A percentile compares a stretch with the other conserved stretches of the same genome.
phyloP scores from a whole-genome alignment of 2,113 vertebrate species.

The Calonectris borealis region DNA sequence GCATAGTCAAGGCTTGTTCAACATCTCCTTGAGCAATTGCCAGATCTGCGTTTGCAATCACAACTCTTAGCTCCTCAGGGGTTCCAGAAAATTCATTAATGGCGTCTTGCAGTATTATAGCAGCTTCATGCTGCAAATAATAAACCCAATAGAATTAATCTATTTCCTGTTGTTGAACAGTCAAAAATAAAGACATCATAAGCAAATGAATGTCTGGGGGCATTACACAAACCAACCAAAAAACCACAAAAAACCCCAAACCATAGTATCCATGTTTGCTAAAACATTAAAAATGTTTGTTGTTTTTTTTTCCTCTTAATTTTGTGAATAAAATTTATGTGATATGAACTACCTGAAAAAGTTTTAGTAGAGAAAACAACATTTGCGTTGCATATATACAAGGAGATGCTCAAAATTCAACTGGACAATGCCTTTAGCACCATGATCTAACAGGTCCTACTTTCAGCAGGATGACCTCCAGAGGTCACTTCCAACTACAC shows the following conservation, averaged over 20 bases:
- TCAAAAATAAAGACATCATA: background rate
- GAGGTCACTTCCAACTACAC: background rate
- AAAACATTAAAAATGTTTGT: background rate
- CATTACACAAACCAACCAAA: background rate
- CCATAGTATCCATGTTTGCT: background rate
- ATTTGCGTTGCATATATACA: background rate
- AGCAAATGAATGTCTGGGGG: background rate
- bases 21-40: conserved; percentile 87
- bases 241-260: rapidly evolving
- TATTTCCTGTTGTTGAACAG: background rate
- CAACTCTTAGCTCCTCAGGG: conserved; percentile 88
- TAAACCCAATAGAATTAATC: background rate
- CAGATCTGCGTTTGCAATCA: conserved; percentile 91
- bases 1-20: conserved; percentile 89
- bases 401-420: background rate
- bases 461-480: background rate
- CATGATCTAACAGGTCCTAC: background rate
- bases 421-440: background rate
- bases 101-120: conserved; percentile 94
- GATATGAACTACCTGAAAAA: background rate
- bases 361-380: background rate
- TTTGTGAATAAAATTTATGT: background rate
- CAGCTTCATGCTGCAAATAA: conserved; percentile 89
- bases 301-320: background rate
- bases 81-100: conserved; percentile 96